Percentiles rank a stretch among this genome's conserved stretches.
phyloP scores from a whole-genome alignment of 2,797 vertebrate species.

The Acomys russatus region DNA sequence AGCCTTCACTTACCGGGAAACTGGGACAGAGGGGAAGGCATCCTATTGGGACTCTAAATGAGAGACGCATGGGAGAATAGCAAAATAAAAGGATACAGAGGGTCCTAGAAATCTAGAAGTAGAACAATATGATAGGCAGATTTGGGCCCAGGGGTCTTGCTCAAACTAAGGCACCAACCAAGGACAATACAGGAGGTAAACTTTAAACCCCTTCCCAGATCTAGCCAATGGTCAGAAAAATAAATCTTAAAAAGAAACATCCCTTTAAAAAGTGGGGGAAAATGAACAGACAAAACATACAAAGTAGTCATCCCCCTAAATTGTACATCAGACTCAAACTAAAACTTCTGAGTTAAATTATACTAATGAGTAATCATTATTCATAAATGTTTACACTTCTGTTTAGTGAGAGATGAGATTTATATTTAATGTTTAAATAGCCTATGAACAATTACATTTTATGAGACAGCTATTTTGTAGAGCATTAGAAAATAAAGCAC shows the following conservation, averaged over 20 bases:
- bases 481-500: conserved; percentile 18
- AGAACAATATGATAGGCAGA: too few relatives aligned
- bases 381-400: background rate
- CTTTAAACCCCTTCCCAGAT: too few relatives aligned
- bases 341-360: background rate
- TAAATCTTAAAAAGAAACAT: background rate
- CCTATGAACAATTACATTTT: background rate
- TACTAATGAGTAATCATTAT: background rate
- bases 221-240: too few relatives aligned
- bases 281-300: background rate
- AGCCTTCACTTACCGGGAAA: too few relatives aligned
- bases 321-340: background rate
- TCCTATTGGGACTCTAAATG: too few relatives aligned
- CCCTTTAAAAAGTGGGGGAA: background rate
- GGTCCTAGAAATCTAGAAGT: too few relatives aligned
- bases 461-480: background rate
- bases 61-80: too few relatives aligned
- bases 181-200: too few relatives aligned
- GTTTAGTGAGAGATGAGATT: background rate
- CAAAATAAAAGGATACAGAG: too few relatives aligned
- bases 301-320: background rate
- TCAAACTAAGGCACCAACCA: too few relatives aligned
- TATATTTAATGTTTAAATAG: conserved; percentile 35
- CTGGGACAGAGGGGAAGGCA: too few relatives aligned
- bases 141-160: too few relatives aligned